Conservation (phyloP, 2,113 vertebrate genomes). For the Poecilia latipinna region DNA sequence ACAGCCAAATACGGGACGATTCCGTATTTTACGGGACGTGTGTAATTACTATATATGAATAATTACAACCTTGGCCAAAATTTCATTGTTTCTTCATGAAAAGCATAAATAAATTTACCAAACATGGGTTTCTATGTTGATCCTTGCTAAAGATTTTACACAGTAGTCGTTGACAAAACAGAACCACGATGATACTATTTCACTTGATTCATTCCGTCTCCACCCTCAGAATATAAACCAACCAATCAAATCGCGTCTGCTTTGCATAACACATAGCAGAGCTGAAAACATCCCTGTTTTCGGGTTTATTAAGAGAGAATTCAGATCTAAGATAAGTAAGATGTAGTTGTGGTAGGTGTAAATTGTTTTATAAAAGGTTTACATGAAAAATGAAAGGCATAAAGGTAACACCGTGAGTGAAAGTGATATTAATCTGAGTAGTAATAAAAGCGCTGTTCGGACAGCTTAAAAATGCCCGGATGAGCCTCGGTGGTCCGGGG, state of each 20-base stretch:
- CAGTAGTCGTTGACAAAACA: neutral
- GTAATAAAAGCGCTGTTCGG: too few relatives aligned
- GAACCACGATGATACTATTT: neutral
- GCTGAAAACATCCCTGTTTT: neutral
- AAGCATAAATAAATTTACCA: too few relatives aligned
- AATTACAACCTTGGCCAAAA: neutral
- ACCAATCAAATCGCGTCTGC: constrained; percentile 52
- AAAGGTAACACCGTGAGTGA: too few relatives aligned
- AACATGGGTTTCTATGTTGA: too few relatives aligned
- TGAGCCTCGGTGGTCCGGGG: too few relatives aligned
- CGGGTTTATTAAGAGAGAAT: neutral
- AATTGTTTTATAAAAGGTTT: fast-evolving
- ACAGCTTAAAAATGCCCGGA: too few relatives aligned
- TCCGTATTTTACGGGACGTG: too few relatives aligned
- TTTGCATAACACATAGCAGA: constrained; percentile 28
- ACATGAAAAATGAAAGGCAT: neutral
- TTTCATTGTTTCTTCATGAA: too few relatives aligned
- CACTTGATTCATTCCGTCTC: neutral
- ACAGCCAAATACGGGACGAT: too few relatives aligned
- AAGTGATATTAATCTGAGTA: too few relatives aligned
- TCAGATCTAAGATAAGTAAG: fast-evolving
- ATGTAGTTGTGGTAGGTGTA: fast-evolving
- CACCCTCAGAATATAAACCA: constrained; percentile 18
- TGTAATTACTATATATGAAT: too few relatives aligned
- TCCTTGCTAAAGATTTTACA: neutral